These are phyloP conservation scores for Drosophila pseudotakahashii DNA, from an alignment of 2,888 invertebrate genomes.

Conservation along the genomic window DNA sequence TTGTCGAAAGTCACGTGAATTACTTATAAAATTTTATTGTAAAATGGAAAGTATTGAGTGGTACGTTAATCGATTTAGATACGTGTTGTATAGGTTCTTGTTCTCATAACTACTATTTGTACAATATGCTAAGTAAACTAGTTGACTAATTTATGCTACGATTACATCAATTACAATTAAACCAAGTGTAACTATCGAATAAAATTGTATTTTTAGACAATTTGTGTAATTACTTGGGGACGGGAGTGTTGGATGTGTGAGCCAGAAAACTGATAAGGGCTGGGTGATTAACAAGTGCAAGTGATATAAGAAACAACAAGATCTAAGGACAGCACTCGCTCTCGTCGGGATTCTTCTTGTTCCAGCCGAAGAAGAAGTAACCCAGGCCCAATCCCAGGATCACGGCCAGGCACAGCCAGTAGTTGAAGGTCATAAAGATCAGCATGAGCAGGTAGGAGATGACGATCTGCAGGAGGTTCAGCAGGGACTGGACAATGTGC, in stretches of 20 bases:
- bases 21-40: constrained; percentile 41
- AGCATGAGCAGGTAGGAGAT: constrained; percentile 83
- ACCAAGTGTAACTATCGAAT: constrained; percentile 54
- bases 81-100: constrained; percentile 52
- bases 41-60: constrained; percentile 61
- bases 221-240: constrained; percentile 54
- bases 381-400: constrained; percentile 81
- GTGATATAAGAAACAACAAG: neutral
- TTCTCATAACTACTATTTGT: constrained; percentile 73
- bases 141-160: constrained; percentile 72
- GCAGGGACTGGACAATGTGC: constrained; percentile 79
- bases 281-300: constrained; percentile 2
- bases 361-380: constrained; percentile 83
- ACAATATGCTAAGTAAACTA: constrained; percentile 75
- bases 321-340: constrained; percentile 81
- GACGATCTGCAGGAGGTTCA: constrained; percentile 81
- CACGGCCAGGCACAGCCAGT: constrained; percentile 83
- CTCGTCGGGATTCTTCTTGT: constrained; percentile 74
- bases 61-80: constrained; percentile 45
- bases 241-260: constrained; percentile 21
- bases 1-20: constrained; percentile 4
- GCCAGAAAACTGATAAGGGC: constrained; percentile 12
- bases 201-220: constrained; percentile 60
- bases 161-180: constrained; percentile 40
- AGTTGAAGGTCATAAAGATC: constrained; percentile 83